phyloP scores from a whole-genome alignment of 2,888 invertebrate genomes.

The Tetragnatha montana region DNA sequence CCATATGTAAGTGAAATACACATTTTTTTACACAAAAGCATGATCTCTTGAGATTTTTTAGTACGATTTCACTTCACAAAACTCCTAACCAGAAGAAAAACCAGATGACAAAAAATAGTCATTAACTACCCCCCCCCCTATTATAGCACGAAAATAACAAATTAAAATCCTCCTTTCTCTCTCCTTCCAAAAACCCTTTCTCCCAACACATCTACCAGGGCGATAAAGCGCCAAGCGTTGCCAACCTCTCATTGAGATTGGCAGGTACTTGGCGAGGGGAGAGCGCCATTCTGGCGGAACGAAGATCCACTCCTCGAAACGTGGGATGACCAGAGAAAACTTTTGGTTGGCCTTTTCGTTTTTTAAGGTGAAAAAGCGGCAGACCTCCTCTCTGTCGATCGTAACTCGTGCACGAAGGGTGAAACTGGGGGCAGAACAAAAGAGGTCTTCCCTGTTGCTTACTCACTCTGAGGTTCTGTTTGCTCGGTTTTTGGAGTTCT shows the following conservation, averaged over 20 bases:
- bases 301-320: not conserved
- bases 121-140: no score
- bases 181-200: no score
- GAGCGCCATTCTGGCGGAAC: conserved; percentile 44
- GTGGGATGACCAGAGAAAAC: conserved; percentile 31
- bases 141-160: no score
- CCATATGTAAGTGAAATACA: no score
- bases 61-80: no score
- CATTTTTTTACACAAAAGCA: no score
- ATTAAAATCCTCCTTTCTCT: no score
- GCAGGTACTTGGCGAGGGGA: not conserved
- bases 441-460: not conserved
- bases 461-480: not conserved
- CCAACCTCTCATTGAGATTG: conserved; percentile 3
- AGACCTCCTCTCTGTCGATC: conserved; percentile 6
- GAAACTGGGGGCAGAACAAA: conserved; percentile 4
- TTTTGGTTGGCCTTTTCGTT: conserved; percentile 18
- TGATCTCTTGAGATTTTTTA: no score
- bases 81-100: no score
- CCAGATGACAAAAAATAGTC: no score
- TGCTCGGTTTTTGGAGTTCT: not conserved
- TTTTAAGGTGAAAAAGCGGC: conserved; percentile 22
- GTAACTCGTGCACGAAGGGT: conserved; percentile 1
- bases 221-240: conserved; percentile 9
- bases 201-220: not conserved